Base-by-base conservation (phyloP, 2,888 invertebrate species). In the Panorpa germanica region DNA sequence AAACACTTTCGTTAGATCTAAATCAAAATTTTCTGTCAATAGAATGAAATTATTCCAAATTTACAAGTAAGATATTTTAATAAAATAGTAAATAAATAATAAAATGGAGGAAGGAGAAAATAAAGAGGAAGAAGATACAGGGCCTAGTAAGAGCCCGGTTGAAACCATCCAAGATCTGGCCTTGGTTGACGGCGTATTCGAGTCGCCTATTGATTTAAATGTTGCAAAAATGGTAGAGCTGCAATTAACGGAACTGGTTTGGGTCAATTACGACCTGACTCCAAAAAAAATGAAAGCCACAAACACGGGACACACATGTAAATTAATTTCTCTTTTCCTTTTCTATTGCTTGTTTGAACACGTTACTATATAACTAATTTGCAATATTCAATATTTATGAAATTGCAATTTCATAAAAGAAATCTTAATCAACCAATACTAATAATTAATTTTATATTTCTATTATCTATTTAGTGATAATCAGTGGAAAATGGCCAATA, bases 221-320 rank as follows among this genome's bases (percentile, higher is more conserved):
- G 13, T 30, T n/a, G 7, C 12, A 6, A 20, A 22, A 12, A 16
- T 34, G 11, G 20, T 7, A 11, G 20, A n/a, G 16, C 14, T 37
- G 17, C 17, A 29, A 24, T 21, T 37, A 14, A 14, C 32, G 3
- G 52, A 56, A 28, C 48, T 74, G 8, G 45, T 51, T 23, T 70
- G 68, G 66, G 52, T 52, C 35, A 63, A 70, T 43, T 63, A 65
- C 35, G 62, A 70, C 18, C 45, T 61, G 3, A 52, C 49, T 25
- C 71, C 73, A 1, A 65, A 65, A 40, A 70, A 69, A 46, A 49
- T 71, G 36, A 72, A 71, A 45, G 34, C 74, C 11, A 65, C 65
- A 0, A 75, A 74, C 39, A 70, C 69, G n/a, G 73, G 73, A 31
- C 62, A 62, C 35, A 71, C 70, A 23, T 51, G 72, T 72, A 44